Evolutionary conservation across 2,113 vertebrate genomes (phyloP).

Genomic region (Indicator indicator): DNA sequence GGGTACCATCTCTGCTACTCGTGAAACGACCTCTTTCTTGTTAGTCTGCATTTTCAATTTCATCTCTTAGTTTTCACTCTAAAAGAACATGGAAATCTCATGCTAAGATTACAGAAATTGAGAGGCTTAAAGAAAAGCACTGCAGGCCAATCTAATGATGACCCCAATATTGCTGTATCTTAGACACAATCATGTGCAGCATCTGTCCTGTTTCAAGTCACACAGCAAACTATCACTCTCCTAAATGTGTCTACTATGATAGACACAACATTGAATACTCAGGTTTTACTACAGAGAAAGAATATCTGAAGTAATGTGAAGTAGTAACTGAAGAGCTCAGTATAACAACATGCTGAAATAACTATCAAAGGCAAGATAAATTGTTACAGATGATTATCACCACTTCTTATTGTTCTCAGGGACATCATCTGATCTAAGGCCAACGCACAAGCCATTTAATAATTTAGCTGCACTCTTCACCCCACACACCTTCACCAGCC

Average conservation of each 20-base stretch:
- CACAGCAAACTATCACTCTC: not conserved
- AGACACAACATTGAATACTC: not conserved
- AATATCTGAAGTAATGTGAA: not conserved
- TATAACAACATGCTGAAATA: not conserved
- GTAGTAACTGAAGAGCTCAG: not conserved
- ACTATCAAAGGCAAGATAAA: not conserved
- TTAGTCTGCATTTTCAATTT: not conserved
- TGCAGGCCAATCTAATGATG: not conserved
- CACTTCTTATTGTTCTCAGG: not conserved
- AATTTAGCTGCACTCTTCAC: not conserved
- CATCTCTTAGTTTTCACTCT: not conserved
- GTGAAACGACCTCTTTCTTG: not conserved
- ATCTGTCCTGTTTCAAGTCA: not conserved
- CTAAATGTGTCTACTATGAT: not conserved
- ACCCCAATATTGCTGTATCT: not conserved
- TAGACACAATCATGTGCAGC: not conserved
- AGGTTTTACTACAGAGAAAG: not conserved
- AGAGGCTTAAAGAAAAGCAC: not conserved
- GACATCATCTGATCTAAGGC: not conserved
- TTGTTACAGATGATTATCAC: not conserved
- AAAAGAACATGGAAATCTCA: not conserved
- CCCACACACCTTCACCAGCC: not conserved
- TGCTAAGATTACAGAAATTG: not conserved
- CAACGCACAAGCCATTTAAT: not conserved
- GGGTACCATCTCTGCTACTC: not conserved